Base-by-base conservation (phyloP, 2,888 invertebrate genomes). In the Cordilura impudica region DNA sequence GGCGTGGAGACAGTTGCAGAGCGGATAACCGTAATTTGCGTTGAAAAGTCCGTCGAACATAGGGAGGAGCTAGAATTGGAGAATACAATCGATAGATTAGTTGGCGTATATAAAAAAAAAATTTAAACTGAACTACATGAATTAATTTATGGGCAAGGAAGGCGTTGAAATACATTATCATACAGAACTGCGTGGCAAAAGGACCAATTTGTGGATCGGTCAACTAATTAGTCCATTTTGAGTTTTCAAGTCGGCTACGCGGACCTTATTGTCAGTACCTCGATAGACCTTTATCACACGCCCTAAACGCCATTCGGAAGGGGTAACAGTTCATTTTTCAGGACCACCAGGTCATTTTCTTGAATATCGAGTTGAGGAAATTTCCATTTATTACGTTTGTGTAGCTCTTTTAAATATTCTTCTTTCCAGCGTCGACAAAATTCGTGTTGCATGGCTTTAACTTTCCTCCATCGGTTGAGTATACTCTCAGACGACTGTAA, bases 331-430 rank as follows among this genome's bases (percentile, higher is more conserved):
- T 63, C 63, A 4, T 47, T 12, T 12, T 26, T 10, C 2, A 26
- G 18, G 12, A 47, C 47, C 19, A 63, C 63, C n/a, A n/a, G n/a
- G n/a, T n/a, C n/a, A n/a, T n/a, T n/a, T n/a, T n/a, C n/a, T n/a
- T n/a, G n/a, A n/a, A n/a, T n/a, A n/a, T n/a, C n/a, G n/a, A n/a
- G n/a, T n/a, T n/a, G n/a, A n/a, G n/a, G n/a, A n/a, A n/a, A n/a
- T n/a, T 71, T 16, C 60, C 71, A 71, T 26, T 77, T 66, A 12
- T 49, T 53, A 14, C 71, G 54, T 21, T 77, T 71, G 8, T 60
- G 26, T 1, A 77, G 60, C 4, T 77, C 66, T 47, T 71, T 66
- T 2, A 76, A 19, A 26, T 76, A 76, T 14, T 76, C 70, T 2
- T 35, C 47, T 16, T 70, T 71, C 70, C n/a, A n/a, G n/a, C n/a